Percentiles rank a stretch among this genome's conserved stretches.
These are phyloP conservation scores for Aspidiotus destructor DNA, from an alignment of 2,888 invertebrate genomes.

Conservation along the genomic window DNA sequence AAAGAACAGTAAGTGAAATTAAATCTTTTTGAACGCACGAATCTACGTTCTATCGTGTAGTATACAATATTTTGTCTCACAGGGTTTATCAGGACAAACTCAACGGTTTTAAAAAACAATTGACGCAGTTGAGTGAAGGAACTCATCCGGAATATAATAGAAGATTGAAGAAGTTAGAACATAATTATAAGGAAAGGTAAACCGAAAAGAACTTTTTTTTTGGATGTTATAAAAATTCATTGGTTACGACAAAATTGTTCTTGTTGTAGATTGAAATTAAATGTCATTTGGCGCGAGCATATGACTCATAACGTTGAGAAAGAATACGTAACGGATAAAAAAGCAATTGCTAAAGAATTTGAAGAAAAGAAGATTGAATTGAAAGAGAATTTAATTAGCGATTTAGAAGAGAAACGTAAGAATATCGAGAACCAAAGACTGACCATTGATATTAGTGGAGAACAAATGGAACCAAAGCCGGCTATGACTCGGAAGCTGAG, in stretches of 20 bases:
- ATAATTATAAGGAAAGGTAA: constrained; percentile 65
- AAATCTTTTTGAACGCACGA: no score
- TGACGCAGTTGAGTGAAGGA: constrained; percentile 78
- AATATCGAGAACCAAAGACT: constrained; percentile 79
- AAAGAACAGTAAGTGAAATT: constrained; percentile 20
- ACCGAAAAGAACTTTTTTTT: constrained; percentile 2
- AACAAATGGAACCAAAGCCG: constrained; percentile 54
- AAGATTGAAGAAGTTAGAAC: constrained; percentile 69
- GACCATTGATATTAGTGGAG: constrained; percentile 77
- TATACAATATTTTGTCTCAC: constrained; percentile 37
- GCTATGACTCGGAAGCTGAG: constrained; percentile 89
- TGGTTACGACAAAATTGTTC: not conserved
- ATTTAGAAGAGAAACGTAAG: constrained; percentile 85
- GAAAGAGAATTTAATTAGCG: constrained; percentile 75
- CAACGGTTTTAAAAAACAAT: constrained; percentile 74
- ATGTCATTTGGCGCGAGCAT: constrained; percentile 67
- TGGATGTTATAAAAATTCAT: not conserved
- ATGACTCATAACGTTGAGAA: constrained; percentile 76
- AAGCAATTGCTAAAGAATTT: constrained; percentile 80
- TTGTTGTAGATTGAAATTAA: constrained; percentile 51
- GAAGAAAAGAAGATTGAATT: constrained; percentile 90
- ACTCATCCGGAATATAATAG: constrained; percentile 77
- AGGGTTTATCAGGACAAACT: constrained; percentile 88
- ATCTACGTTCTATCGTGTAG: not conserved
- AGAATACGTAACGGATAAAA: constrained; percentile 79